Evolutionary conservation across 2,797 vertebrate species (phyloP).

Genomic region (Darevskia mixta): DNA sequence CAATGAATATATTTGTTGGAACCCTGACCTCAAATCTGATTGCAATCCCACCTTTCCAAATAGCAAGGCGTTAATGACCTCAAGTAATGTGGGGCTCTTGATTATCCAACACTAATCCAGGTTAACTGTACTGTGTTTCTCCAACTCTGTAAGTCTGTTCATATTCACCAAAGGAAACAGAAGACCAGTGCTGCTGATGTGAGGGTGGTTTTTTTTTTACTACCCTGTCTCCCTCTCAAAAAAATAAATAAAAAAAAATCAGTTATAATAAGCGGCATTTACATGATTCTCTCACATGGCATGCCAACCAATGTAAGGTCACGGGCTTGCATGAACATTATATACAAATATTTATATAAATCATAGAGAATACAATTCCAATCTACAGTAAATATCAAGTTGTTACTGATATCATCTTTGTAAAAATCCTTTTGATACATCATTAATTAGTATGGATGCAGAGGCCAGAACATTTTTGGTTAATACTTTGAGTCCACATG

Average conservation of each 20-base stretch:
- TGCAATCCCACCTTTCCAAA: neutral
- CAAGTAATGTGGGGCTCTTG: neutral
- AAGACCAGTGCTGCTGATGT: neutral
- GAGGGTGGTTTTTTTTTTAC: neutral
- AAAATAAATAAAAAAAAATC: too few species aligned
- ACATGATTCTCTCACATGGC: neutral
- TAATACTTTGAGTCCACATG: neutral
- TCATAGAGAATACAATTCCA: neutral
- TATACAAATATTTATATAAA: neutral
- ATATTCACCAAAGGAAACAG: neutral
- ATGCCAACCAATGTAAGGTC: neutral
- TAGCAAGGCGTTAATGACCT: neutral
- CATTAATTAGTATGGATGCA: neutral
- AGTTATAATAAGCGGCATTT: neutral
- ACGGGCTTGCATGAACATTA: neutral
- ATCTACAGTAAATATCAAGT: neutral
- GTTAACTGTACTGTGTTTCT: neutral
- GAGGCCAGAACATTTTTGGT: neutral
- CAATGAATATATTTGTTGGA: neutral
- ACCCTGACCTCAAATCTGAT: neutral
- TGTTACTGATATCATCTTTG: neutral
- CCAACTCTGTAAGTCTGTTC: neutral
- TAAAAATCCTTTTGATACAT: neutral
- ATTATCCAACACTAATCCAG: neutral
- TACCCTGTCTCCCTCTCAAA: neutral